Evolutionary conservation across 2,113 vertebrate species (phyloP).

Genomic region (Carlito syrichta): DNA sequence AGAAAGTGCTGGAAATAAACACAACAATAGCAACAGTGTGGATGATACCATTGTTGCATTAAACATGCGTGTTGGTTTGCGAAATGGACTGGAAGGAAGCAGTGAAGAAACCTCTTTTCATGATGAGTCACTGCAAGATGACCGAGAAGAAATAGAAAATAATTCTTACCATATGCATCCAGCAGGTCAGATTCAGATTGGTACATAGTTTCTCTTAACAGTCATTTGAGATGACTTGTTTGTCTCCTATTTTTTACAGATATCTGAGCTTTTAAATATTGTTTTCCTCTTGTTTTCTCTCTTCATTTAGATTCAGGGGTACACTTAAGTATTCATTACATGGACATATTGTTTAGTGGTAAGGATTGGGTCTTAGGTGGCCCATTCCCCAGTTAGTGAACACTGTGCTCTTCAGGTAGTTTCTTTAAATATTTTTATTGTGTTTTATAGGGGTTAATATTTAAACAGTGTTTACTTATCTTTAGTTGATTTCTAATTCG

Average conservation of each 20-base stretch:
- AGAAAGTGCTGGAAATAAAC: slow-evolving; percentile 76
- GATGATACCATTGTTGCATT: slow-evolving; percentile 93
- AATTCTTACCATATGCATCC: slow-evolving; percentile 83
- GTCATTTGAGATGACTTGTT: not conserved
- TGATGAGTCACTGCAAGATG: slow-evolving; percentile 93
- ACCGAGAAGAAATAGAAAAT: slow-evolving; percentile 86
- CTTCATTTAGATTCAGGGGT: too few species aligned
- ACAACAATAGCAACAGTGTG: slow-evolving; percentile 73
- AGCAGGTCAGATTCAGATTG: slow-evolving; percentile 84
- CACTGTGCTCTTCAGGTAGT: too few species aligned
- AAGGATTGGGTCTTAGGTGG: too few species aligned
- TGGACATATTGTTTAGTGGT: too few species aligned
- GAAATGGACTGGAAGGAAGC: slow-evolving; percentile 91
- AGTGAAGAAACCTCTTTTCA: slow-evolving; percentile 91
- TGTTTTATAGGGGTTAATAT: not conserved
- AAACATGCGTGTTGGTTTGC: slow-evolving; percentile 84
- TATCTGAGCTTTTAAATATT: not conserved
- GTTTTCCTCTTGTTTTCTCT: too few species aligned
- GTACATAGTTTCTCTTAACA: not conserved
- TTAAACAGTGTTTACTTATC: not conserved
- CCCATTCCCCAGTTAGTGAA: too few species aligned
- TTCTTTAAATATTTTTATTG: too few species aligned
- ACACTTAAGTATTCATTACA: too few species aligned
- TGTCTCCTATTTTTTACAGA: not conserved
- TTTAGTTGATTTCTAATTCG: not conserved